Conservation (phyloP, 2,888 invertebrate genomes). For the Xiphydria camelus region DNA sequence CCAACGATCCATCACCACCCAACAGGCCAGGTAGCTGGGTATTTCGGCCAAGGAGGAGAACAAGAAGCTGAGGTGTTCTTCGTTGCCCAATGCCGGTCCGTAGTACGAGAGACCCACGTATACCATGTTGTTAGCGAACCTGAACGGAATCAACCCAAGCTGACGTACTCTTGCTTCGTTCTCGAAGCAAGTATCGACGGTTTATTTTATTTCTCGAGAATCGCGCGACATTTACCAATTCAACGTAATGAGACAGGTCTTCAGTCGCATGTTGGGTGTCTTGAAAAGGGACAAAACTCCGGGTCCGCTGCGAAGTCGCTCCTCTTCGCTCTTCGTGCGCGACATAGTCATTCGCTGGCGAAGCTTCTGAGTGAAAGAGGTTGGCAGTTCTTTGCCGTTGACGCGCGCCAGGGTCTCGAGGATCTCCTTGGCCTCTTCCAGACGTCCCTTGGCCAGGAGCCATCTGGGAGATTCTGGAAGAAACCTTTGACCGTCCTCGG, state of each 20-base stretch:
- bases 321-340: conserved; percentile 61
- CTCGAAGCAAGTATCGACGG: background rate
- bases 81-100: conserved; percentile 83
- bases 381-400: conserved; percentile 77
- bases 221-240: conserved; percentile 68
- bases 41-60: conserved; percentile 86
- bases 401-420: conserved; percentile 76
- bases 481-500: conserved; percentile 59
- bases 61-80: conserved; percentile 87
- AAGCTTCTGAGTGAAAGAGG: conserved; percentile 71
- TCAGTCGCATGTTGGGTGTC: conserved; percentile 87
- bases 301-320: conserved; percentile 53
- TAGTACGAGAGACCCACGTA: conserved; percentile 92
- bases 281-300: conserved; percentile 71
- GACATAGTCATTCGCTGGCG: conserved; percentile 73
- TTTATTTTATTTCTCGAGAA: background rate
- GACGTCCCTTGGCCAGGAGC: conserved; percentile 80
- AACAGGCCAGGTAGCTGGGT: conserved; percentile 85
- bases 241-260: conserved; percentile 81
- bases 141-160: no score
- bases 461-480: conserved; percentile 91
- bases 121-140: conserved; percentile 89
- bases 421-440: conserved; percentile 80
- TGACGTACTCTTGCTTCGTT: no score
- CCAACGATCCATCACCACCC: conserved; percentile 87